A percentile compares a stretch with the other conserved stretches of the same genome.
These are phyloP conservation scores for Cerastis leucographa DNA, from an alignment of 2,888 invertebrate genomes.

Conservation along the genomic window DNA sequence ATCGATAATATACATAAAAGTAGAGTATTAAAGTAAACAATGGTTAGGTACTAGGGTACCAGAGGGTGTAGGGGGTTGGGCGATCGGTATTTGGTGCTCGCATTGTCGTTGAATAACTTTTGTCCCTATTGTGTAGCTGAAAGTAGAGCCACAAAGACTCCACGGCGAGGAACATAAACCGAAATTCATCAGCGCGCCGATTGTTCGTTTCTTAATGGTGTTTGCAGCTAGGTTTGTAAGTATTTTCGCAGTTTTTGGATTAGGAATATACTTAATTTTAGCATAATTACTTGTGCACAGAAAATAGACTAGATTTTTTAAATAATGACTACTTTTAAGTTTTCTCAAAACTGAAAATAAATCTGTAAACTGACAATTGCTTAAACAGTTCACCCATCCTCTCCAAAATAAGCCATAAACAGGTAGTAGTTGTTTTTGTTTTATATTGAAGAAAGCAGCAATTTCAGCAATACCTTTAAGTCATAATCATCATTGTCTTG, in stretches of 20 bases:
- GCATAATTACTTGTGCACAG: not conserved
- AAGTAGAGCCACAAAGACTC: constrained; percentile 90
- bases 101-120: constrained; percentile 91
- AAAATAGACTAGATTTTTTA: not conserved
- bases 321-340: not conserved
- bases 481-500: too few species aligned
- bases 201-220: constrained; percentile 88
- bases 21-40: constrained; percentile 90
- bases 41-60: constrained; percentile 81
- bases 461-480: not conserved
- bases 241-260: constrained; percentile 63
- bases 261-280: constrained; percentile 13
- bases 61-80: constrained; percentile 80
- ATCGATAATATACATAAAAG: constrained; percentile 88
- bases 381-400: too few species aligned
- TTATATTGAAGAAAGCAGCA: not conserved
- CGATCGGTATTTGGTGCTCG: constrained; percentile 91
- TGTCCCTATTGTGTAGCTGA: constrained; percentile 90
- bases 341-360: not conserved
- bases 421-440: not conserved
- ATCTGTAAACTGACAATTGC: not conserved
- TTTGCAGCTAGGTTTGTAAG: constrained; percentile 78
- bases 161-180: constrained; percentile 88
- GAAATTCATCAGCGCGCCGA: constrained; percentile 90
- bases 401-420: not conserved